Evolutionary conservation across 2,888 invertebrate genomes (phyloP).

Genomic region (Drosophila anomalipes): DNA sequence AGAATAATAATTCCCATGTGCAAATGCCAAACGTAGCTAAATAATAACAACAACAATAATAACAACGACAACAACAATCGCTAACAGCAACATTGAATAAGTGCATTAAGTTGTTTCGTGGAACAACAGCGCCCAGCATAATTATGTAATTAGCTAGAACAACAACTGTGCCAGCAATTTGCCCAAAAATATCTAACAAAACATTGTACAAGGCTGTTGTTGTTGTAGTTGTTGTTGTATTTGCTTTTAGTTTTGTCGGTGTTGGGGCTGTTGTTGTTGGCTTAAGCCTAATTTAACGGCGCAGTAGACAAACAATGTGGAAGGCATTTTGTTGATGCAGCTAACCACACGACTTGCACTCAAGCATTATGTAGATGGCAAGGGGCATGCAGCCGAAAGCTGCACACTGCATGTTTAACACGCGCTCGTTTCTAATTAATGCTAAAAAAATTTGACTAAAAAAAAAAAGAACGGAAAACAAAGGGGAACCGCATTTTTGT

Average conservation of each 20-base stretch:
- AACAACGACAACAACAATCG: conserved; percentile 1
- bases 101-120: conserved; percentile 6
- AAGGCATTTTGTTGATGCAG: conserved; percentile 70
- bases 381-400: background rate
- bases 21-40: conserved; percentile 6
- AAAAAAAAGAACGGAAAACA: conserved; percentile 41
- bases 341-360: conserved; percentile 62
- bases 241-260: conserved; percentile 7
- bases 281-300: conserved; percentile 75
- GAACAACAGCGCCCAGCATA: conserved; percentile 43
- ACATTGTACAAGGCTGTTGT: conserved; percentile 44
- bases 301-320: conserved; percentile 67
- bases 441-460: conserved; percentile 58
- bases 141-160: conserved; percentile 68
- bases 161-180: conserved; percentile 54
- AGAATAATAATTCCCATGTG: conserved; percentile 9
- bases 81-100: conserved; percentile 5
- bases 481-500: conserved; percentile 31
- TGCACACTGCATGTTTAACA: conserved; percentile 39
- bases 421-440: conserved; percentile 75
- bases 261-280: conserved; percentile 41
- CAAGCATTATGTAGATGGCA: conserved; percentile 21
- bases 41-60: background rate
- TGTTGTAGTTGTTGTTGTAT: conserved; percentile 21
- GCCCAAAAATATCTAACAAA: conserved; percentile 62